These are phyloP conservation scores for Euclidia mi DNA, from an alignment of 2,888 invertebrate species.

Conservation along the genomic window DNA sequence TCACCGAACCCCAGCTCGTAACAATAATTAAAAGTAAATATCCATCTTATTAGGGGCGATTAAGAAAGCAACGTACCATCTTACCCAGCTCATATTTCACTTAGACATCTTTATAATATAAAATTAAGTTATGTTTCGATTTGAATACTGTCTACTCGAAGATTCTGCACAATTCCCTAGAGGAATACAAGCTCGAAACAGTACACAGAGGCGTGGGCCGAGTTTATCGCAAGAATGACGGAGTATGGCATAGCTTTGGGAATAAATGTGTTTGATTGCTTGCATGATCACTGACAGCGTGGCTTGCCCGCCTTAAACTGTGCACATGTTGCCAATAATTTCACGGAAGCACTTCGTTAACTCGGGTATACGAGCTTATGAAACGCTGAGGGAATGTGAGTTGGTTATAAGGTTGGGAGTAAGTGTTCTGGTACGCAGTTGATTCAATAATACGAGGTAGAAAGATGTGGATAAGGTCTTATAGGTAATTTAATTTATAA, in stretches of 20 bases:
- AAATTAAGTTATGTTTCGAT: conserved; percentile 17
- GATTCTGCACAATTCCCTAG: too few relatives aligned
- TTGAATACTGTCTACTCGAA: conserved; percentile 17
- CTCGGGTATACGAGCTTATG: background rate
- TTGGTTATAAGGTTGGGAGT: too few relatives aligned
- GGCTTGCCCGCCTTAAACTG: conserved; percentile 45
- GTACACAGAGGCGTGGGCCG: conserved; percentile 10
- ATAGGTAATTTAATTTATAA: too few relatives aligned
- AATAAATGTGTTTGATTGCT: conserved; percentile 71
- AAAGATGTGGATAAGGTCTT: too few relatives aligned
- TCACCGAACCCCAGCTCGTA: too few relatives aligned
- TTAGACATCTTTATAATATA: background rate
- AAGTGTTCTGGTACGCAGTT: too few relatives aligned
- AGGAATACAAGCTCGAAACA: conserved; percentile 25
- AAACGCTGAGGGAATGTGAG: background rate
- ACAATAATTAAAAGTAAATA: too few relatives aligned
- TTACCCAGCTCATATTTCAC: background rate
- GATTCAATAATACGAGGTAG: too few relatives aligned
- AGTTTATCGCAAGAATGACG: conserved; percentile 25
- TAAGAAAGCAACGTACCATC: conserved; percentile 13
- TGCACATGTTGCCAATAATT: conserved; percentile 50
- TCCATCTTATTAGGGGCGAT: background rate
- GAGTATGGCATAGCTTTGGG: conserved; percentile 44
- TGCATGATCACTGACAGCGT: conserved; percentile 52
- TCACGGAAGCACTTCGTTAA: conserved; percentile 14